Base-by-base conservation (phyloP, 2,113 vertebrate genomes). In the Stegostoma tigrinum region DNA sequence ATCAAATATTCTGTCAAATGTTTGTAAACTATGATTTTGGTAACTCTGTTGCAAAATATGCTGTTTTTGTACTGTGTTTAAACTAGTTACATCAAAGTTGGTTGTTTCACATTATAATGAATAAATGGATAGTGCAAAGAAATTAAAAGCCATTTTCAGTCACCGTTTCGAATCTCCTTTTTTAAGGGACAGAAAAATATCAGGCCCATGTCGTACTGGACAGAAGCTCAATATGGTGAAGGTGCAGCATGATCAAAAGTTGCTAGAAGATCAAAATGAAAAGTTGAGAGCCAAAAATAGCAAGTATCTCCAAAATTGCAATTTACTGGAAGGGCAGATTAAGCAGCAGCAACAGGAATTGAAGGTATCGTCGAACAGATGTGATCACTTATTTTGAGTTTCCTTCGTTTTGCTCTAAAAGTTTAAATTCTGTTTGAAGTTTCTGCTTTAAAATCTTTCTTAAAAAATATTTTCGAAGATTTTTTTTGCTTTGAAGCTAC, bases 261-360 rank as follows among this genome's bases (percentile, higher is more conserved):
- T 97, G 23, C 96, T 96, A 45, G 97, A 97, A 96, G 97, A 98
- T 94, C 91, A 94, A 96, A 98, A 97, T 96, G 97, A 97, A 96
- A 97, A 97, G 66, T 96, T 97, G 93, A 97, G 97, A 96, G 96
- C 95, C 19, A 97, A 98, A 67, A 97, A 96, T n/a, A 94, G 97
- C 19, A 2, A 23, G 95, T 96, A 97, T 87, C 96, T 96, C 48
- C 96, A 96, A 78, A 97, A 89, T 45, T 96, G 95, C 52, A 97
- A 96, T 48, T 96, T 96, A 2, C 96, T 97, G 80, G 97, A 98
- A 96, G 95, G 96, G n/a, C 96, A 97, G 80, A 94, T 97, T 95
- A 96, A 97, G 7, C 96, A 97, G 75, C 96, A 97, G 45, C 48
- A 96, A 5, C 27, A 61, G 94, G 97, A 98, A 93, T 96, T 98